Conservation (phyloP, 2,113 vertebrate genomes). For the Nesoenas mayeri region DNA sequence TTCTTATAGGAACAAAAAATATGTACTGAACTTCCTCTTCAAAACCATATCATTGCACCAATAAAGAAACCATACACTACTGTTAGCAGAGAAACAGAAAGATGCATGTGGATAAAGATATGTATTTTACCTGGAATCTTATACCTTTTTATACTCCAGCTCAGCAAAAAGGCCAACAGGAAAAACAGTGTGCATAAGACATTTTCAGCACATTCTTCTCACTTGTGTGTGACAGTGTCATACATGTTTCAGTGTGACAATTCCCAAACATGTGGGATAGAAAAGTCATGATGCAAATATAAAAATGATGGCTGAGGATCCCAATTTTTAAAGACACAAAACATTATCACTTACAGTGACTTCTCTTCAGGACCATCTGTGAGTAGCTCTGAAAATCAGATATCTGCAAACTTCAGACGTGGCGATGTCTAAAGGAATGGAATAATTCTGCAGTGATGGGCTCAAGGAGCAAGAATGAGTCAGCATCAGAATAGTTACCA, state of each 20-base stretch:
- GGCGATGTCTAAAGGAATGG: not conserved
- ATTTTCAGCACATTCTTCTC: not conserved
- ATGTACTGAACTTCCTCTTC: not conserved
- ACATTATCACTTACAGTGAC: not conserved
- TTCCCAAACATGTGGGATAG: not conserved
- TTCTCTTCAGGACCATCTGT: accelerated
- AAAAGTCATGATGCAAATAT: not conserved
- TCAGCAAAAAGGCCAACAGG: not conserved
- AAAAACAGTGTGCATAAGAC: not conserved
- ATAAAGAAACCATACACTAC: not conserved
- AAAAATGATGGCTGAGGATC: not conserved
- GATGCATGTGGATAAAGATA: not conserved
- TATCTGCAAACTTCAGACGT: not conserved
- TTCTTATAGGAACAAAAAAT: not conserved
- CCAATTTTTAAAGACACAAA: not conserved
- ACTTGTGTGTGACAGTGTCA: not conserved
- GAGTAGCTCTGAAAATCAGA: not conserved
- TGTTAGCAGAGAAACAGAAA: not conserved
- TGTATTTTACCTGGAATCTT: not conserved
- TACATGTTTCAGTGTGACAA: not conserved
- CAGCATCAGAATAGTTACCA: not conserved
- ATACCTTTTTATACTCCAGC: not conserved
- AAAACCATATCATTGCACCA: not conserved
- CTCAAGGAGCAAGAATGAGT: not conserved
- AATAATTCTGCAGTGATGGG: not conserved